phyloP scores from a whole-genome alignment of 2,113 vertebrate species.

The Vicugna pacos region DNA sequence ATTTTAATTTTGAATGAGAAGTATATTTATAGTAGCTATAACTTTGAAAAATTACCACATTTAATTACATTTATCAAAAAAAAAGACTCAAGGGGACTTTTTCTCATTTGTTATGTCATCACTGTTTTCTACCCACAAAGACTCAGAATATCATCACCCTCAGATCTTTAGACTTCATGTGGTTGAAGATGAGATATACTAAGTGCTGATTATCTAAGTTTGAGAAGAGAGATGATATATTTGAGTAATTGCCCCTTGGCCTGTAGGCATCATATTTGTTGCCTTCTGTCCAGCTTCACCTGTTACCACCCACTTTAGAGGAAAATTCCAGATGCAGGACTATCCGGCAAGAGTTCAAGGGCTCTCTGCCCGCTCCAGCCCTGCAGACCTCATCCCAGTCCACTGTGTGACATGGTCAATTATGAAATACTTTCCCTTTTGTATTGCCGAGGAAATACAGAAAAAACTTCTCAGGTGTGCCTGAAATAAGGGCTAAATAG shows the following conservation, averaged over 20 bases:
- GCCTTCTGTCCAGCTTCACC: neutral
- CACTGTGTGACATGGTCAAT: neutral
- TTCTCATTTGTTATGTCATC: neutral
- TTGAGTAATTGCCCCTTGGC: neutral
- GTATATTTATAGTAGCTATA: neutral
- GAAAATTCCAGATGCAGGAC: neutral
- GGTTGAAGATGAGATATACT: neutral
- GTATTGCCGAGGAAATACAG: neutral
- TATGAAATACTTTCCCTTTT: neutral
- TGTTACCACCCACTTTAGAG: neutral
- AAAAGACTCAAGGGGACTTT: neutral
- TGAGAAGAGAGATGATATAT: neutral
- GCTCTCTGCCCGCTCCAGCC: neutral
- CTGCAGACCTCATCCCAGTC: neutral
- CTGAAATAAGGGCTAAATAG: neutral
- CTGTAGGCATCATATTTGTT: neutral
- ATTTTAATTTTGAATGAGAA: neutral
- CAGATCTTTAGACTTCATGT: neutral
- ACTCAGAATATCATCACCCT: neutral
- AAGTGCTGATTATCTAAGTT: neutral
- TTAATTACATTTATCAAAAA: neutral
- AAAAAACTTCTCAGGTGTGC: neutral
- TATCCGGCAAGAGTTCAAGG: neutral
- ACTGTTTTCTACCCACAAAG: neutral
- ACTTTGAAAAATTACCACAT: neutral